Base-by-base conservation (phyloP, 2,888 invertebrate genomes). In the Polymixis flavicincta region DNA sequence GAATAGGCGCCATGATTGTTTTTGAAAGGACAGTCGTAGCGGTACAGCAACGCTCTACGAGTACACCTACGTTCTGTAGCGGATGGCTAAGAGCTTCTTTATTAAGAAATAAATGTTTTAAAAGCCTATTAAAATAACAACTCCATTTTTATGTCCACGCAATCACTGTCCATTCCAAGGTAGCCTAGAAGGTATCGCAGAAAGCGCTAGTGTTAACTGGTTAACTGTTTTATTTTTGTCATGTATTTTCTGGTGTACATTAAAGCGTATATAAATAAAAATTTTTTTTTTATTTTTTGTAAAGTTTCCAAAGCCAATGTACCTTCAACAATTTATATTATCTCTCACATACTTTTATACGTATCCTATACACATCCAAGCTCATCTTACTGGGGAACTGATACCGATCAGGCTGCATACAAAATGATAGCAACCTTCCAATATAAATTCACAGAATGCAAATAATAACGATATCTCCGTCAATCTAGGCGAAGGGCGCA, bases 391-490 rank as follows among this genome's bases (percentile, higher is more conserved):
- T 55, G 60, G 64, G 57, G 60, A 60, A 69, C 55, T 61, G 81
- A 86, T 87, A 82, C 28, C 66, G 71, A 87, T 87, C 80, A 78
- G 64, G 42, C 69, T 78, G 61, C 68, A 50, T 69, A 70, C 74
- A 76, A 68, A 78, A 79, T 66, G 66, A 75, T 74, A 74, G 67
- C 57, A 78, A 66, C 72, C 67, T 71, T 69, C 74, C 72, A 80
- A 77, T 28, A 77, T 37, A 85, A 87, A 86, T 89, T 85, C 86
- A 87, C 75, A 87, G 90, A 94, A 94, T 94, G 94, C 94, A 94
- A 94, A 95, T 95, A 94, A 93, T 94, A 82, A 87, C 59, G 92
- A 90, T 92, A 91, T 93, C 80, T 88, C 82, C 91, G 90, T 91
- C 84, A 92, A 93, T 93, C 92, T 89, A 87, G 78, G 69, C 87